phyloP scores from a whole-genome alignment of 2,888 invertebrate species.

The Mallateleia sp. region DNA sequence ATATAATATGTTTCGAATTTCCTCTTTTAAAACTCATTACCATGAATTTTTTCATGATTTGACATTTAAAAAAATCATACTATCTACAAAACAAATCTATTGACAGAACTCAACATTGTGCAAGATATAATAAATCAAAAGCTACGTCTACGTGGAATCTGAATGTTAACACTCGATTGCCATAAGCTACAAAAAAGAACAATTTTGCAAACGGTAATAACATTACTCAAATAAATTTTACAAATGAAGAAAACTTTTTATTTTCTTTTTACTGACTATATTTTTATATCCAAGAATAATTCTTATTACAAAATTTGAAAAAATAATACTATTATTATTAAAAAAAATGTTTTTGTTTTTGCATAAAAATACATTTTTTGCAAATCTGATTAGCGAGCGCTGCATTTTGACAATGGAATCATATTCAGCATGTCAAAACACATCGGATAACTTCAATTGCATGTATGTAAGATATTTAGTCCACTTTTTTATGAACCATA shows the following conservation, averaged over 20 bases:
- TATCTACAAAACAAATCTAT: not conserved
- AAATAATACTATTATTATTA: too few species aligned
- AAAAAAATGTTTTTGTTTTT: too few species aligned
- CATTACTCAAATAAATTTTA: constrained; percentile 9
- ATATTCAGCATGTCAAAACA: too few species aligned
- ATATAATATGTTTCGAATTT: not conserved
- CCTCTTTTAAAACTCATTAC: constrained; percentile 11
- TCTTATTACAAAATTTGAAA: too few species aligned
- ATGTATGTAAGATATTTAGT: too few species aligned
- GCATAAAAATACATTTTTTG: too few species aligned
- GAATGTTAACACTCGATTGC: constrained; percentile 6
- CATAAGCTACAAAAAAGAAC: constrained; percentile 1
- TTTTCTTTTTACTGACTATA: not conserved
- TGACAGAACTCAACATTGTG: constrained; percentile 32
- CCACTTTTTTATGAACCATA: too few species aligned
- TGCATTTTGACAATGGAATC: too few species aligned
- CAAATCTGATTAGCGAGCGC: too few species aligned
- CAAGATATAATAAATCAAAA: constrained; percentile 54
- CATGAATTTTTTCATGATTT: not conserved
- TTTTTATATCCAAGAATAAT: not conserved
- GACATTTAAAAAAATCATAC: constrained; percentile 39
- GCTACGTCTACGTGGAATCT: constrained; percentile 12
- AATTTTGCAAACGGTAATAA: constrained; percentile 39
- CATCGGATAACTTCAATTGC: too few species aligned
- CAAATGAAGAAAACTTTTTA: too few species aligned